A percentile compares a stretch with the other conserved stretches of the same genome.
These are phyloP conservation scores for Anhinga rufa DNA, from an alignment of 2,113 vertebrate species.

Conservation along the genomic window DNA sequence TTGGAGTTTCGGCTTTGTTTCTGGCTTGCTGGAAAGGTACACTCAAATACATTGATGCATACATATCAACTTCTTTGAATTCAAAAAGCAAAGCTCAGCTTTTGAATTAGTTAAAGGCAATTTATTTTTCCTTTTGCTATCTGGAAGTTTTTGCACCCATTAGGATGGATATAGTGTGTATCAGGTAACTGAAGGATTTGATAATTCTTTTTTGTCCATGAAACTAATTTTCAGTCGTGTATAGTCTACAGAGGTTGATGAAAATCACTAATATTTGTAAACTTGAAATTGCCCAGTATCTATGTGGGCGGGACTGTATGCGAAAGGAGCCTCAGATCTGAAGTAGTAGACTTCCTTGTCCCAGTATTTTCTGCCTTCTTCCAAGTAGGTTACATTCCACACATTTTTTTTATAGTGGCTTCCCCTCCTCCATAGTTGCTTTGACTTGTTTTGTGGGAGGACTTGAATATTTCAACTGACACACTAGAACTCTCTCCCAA, in stretches of 20 bases:
- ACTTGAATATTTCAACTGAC: neutral
- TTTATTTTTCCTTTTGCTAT: neutral
- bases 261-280: neutral
- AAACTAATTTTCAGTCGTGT: neutral
- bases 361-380: neutral
- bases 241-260: neutral
- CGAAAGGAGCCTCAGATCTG: neutral
- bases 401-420: constrained; percentile 46
- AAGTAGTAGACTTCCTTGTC: neutral
- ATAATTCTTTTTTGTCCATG: neutral
- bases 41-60: neutral
- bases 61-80: neutral
- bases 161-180: neutral
- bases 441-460: constrained; percentile 35
- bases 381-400: constrained; percentile 50
- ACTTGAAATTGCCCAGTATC: neutral
- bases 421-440: constrained; percentile 40
- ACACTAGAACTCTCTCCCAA: neutral
- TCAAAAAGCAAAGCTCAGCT: neutral
- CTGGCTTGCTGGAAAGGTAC: neutral
- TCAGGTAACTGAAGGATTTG: neutral
- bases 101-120: neutral
- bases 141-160: neutral
- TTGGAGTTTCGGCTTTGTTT: neutral
- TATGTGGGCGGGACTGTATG: neutral